Percentiles rank a stretch among this genome's conserved stretches.
Conservation (phyloP, 2,888 invertebrate genomes). For the Dyspetes luteomarginatus region DNA sequence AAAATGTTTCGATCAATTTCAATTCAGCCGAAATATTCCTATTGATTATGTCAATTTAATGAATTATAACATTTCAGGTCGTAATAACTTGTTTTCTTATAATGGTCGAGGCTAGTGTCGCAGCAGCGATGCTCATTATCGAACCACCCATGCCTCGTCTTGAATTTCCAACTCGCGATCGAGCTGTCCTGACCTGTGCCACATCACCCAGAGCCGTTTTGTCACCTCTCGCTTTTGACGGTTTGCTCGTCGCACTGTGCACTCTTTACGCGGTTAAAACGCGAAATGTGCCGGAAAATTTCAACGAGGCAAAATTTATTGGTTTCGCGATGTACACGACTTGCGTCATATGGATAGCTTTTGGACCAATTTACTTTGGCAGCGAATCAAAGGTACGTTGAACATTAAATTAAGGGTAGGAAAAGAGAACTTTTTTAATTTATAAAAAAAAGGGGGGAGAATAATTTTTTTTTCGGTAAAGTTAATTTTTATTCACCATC, state of each 20-base stretch:
- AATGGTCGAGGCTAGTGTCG: constrained; percentile 87
- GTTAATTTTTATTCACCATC: too few relatives aligned
- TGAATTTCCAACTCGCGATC: constrained; percentile 84
- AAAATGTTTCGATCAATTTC: background rate
- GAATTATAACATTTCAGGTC: too few relatives aligned
- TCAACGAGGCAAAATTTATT: constrained; percentile 90
- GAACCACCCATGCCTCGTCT: constrained; percentile 86
- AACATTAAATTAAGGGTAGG: background rate
- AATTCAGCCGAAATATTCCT: constrained; percentile 54
- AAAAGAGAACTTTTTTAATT: too few relatives aligned
- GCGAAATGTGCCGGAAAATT: constrained; percentile 92
- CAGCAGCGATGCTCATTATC: constrained; percentile 86
- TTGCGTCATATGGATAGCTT: constrained; percentile 91
- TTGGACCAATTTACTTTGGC: constrained; percentile 91
- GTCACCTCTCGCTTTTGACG: constrained; percentile 89
- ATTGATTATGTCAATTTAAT: too few relatives aligned
- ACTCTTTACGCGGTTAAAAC: constrained; percentile 92
- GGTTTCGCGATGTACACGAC: constrained; percentile 93
- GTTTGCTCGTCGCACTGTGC: constrained; percentile 89
- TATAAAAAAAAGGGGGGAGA: too few relatives aligned
- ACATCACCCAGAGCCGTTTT: constrained; percentile 86
- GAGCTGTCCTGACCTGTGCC: constrained; percentile 87
- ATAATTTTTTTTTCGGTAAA: too few relatives aligned
- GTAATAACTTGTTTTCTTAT: constrained; percentile 88
- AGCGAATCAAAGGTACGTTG: constrained; percentile 86